Evolutionary conservation across 2,797 vertebrate genomes (phyloP).

Genomic region (Pangasius larnaudii): DNA sequence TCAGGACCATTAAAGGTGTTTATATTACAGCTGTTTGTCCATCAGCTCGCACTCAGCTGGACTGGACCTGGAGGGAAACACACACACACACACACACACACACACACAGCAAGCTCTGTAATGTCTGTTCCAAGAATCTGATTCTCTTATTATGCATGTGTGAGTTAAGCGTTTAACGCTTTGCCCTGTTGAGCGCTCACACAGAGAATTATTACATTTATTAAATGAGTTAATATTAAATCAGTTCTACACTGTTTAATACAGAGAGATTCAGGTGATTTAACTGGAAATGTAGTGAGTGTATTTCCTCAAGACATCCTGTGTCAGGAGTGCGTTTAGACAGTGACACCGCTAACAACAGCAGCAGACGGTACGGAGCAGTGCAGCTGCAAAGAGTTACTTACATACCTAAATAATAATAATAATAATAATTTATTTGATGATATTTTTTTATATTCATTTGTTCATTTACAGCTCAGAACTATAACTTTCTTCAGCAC

Average conservation of each 20-base stretch:
- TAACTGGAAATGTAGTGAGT: not conserved
- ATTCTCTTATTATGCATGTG: not conserved
- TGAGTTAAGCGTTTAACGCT: not conserved
- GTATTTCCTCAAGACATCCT: not conserved
- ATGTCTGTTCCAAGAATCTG: not conserved
- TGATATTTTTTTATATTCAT: too few relatives aligned
- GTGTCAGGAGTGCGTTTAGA: not conserved
- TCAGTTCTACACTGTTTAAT: not conserved
- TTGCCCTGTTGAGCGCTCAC: not conserved
- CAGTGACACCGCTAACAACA: too few relatives aligned
- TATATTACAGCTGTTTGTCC: not conserved
- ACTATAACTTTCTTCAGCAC: too few relatives aligned
- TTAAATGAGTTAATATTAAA: too few relatives aligned
- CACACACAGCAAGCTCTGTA: not conserved
- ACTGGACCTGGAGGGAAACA: not conserved
- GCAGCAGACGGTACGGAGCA: too few relatives aligned
- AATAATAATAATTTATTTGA: too few relatives aligned
- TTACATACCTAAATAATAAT: too few relatives aligned
- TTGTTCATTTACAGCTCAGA: too few relatives aligned
- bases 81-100: not conserved
- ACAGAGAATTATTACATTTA: not conserved
- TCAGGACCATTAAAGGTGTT: conserved; percentile 32
- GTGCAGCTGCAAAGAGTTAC: too few relatives aligned
- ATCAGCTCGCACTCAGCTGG: conserved; percentile 33
- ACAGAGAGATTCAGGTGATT: not conserved